Base-by-base conservation (phyloP, 2,888 invertebrate species). In the Metellina segmentata region DNA sequence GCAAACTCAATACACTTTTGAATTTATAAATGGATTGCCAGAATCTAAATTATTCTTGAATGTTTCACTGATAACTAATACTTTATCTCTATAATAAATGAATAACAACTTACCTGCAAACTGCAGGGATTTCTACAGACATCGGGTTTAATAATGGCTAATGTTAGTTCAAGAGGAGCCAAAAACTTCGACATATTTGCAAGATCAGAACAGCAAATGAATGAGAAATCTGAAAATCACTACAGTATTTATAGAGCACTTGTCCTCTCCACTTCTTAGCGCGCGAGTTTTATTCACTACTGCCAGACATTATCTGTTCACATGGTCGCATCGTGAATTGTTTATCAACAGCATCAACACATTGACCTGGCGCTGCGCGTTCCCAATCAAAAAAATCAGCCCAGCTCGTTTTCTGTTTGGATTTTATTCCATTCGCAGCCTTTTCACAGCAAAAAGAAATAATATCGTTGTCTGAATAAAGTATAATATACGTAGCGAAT, bases 91-190 rank as follows among this genome's bases (percentile, higher is more conserved):
- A 70, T 34, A 48, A 72, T 16, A 72, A n/a, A 6, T 19, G 13
- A 49, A 77, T 34, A 69, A 61, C 19, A 48, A 34, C 11, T 94
- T 94, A 96, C 96, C 94, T 96, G 95, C 16, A 97, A 94, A 6
- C 96, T 97, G 93, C 97, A 95, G 0, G 97, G 97, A 94, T 97
- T 97, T 94, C 97, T 97, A 1, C 97, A 96, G 70, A 97, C 96
- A 94, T 98, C 98, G 7, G 98, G 98, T 94, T 98, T 98, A 91
- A 98, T 96, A 93, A 98, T 96, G 6, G 98, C 98, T 93, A 98
- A 95, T 48, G 98, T 98, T 94, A 98, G 95, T 95, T 98, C 94
- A 13, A 95, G 51, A 16, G 93, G 92, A 19, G 88, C 88, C 34
- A 92, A 70, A 77, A 81, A 85, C 70, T 92, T 92, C 52, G 87